phyloP scores from a whole-genome alignment of 2,797 vertebrate species.

The Odontamblyopus lacepedii region DNA sequence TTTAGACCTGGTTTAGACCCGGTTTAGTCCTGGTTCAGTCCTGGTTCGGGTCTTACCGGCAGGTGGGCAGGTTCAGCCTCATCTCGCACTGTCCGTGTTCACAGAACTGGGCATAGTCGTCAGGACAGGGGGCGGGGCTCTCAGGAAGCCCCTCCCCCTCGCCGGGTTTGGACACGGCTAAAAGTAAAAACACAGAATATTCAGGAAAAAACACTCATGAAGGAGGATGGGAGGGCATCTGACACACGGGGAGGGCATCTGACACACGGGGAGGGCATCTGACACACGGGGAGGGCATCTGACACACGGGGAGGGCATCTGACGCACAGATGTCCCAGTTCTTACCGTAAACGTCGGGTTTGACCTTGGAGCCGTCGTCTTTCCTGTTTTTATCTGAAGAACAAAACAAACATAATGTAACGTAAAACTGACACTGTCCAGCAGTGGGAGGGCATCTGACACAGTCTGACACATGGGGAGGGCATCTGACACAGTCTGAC shows the following conservation, averaged over 20 bases:
- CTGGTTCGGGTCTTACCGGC: constrained; percentile 80
- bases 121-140: constrained; percentile 85
- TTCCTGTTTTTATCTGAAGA: constrained; percentile 70
- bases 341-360: constrained; percentile 57
- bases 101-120: constrained; percentile 89
- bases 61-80: constrained; percentile 88
- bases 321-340: too few species aligned
- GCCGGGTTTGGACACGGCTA: constrained; percentile 87
- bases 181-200: background rate
- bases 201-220: background rate
- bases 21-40: background rate
- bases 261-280: background rate
- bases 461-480: too few species aligned
- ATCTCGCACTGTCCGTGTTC: constrained; percentile 96
- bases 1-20: background rate
- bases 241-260: background rate
- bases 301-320: background rate
- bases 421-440: background rate
- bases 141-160: constrained; percentile 86
- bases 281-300: background rate
- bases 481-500: too few species aligned
- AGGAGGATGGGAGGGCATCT: background rate
- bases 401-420: constrained; percentile 5
- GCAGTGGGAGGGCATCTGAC: background rate
- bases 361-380: constrained; percentile 55